phyloP scores from a whole-genome alignment of 2,797 vertebrate genomes.

The Garrulus glandarius region DNA sequence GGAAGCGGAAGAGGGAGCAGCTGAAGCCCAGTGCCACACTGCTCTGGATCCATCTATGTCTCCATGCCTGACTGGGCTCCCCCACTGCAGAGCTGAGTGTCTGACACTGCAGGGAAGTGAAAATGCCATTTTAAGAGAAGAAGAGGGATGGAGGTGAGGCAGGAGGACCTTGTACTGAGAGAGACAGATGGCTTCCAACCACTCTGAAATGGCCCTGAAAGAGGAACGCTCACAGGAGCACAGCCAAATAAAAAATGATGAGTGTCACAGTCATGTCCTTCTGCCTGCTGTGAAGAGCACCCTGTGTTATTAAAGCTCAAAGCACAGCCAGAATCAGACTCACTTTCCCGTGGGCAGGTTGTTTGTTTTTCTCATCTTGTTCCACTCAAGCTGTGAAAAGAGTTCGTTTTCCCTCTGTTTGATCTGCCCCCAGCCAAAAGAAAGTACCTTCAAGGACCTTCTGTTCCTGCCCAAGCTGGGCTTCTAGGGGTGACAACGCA shows the following conservation, averaged over 20 bases:
- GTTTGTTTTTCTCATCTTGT: slow-evolving; percentile 43
- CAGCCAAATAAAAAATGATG: neutral
- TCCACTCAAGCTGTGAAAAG: neutral
- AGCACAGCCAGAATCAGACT: neutral
- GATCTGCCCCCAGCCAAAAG: neutral
- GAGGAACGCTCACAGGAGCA: neutral
- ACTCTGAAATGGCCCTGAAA: neutral
- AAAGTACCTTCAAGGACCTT: neutral
- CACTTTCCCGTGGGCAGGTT: neutral
- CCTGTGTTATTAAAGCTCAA: neutral
- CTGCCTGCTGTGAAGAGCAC: neutral
- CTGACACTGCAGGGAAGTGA: neutral
- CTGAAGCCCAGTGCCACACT: accelerated
- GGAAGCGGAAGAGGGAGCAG: neutral
- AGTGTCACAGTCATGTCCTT: neutral
- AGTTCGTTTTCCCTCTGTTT: neutral
- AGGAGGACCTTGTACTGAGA: neutral
- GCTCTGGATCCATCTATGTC: neutral
- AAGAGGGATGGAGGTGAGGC: neutral
- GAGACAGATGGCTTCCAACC: neutral
- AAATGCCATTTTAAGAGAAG: neutral
- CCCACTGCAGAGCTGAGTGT: neutral
- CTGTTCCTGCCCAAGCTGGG: neutral
- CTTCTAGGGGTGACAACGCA: neutral
- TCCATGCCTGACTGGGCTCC: neutral